Percentiles rank a stretch among this genome's conserved stretches.
Evolutionary conservation across 2,113 vertebrate genomes (phyloP).

Genomic region (Glareola pratincola): DNA sequence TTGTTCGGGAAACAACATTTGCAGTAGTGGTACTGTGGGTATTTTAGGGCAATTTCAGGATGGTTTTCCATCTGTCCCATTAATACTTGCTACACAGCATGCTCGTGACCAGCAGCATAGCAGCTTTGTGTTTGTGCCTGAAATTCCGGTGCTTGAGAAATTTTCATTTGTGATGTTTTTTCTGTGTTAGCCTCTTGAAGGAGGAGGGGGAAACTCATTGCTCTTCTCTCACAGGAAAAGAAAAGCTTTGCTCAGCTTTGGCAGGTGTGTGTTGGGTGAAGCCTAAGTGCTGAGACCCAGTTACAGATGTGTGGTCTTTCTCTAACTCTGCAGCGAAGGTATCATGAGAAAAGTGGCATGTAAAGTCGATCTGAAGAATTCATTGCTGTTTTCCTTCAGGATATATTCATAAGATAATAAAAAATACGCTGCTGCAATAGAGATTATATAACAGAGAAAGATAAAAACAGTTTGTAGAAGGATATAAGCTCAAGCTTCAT

Average conservation of each 20-base stretch:
- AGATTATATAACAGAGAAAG: background rate
- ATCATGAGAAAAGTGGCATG: background rate
- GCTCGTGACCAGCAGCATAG: background rate
- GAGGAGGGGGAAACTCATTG: background rate
- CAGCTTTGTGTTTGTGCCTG: background rate
- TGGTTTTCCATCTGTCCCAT: conserved; percentile 25
- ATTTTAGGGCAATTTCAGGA: conserved; percentile 24
- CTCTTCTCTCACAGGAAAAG: background rate
- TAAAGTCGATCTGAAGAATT: background rate
- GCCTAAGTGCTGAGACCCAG: background rate
- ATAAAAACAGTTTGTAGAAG: background rate
- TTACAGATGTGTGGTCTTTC: background rate
- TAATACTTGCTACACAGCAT: background rate
- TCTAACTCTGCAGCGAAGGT: background rate
- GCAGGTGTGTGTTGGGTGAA: background rate
- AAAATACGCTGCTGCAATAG: background rate
- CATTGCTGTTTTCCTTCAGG: background rate
- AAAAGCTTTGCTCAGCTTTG: background rate
- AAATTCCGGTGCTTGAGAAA: background rate
- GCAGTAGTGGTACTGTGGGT: background rate
- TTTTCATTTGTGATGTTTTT: background rate
- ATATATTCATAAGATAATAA: background rate
- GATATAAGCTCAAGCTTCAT: background rate
- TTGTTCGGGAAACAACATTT: conserved; percentile 28
- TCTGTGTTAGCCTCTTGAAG: background rate